These are phyloP conservation scores for Lithodes maja DNA, from an alignment of 2,888 invertebrate genomes.

Conservation along the genomic window DNA sequence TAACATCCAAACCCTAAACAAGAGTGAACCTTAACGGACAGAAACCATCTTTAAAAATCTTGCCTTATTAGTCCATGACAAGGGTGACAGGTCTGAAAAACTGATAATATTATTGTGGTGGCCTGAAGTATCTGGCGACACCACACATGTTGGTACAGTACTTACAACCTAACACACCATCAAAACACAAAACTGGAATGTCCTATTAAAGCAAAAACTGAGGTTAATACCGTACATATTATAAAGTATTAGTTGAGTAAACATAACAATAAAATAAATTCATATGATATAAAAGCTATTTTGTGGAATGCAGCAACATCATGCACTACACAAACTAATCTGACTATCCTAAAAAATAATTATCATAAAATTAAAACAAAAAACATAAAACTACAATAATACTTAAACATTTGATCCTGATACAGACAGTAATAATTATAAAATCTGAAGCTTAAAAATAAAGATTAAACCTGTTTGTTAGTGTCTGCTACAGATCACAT, in stretches of 20 bases:
- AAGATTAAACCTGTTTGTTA: slow-evolving; percentile 10
- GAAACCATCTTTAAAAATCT: no score
- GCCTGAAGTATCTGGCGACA: background rate
- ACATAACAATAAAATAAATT: slow-evolving; percentile 65
- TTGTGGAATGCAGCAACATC: slow-evolving; percentile 57
- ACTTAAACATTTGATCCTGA: slow-evolving; percentile 67
- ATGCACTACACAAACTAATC: slow-evolving; percentile 55
- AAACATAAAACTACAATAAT: slow-evolving; percentile 55
- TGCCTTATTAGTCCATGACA: no score
- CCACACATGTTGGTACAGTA: background rate
- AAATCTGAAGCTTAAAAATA: slow-evolving; percentile 6
- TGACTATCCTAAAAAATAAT: slow-evolving; percentile 40
- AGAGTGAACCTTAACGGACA: no score
- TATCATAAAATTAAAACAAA: background rate
- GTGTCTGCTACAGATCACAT: slow-evolving; percentile 21
- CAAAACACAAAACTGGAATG: slow-evolving; percentile 57
- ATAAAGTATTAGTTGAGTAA: slow-evolving; percentile 65
- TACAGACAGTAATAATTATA: slow-evolving; percentile 34
- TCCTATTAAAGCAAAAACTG: slow-evolving; percentile 65
- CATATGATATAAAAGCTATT: slow-evolving; percentile 60
- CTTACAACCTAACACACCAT: slow-evolving; percentile 58
- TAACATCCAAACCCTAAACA: no score
- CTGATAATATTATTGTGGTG: no score
- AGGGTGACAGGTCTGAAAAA: no score
- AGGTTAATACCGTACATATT: slow-evolving; percentile 57